Conservation (phyloP, 2,888 invertebrate species). For the Stenolophus ochropezus region DNA sequence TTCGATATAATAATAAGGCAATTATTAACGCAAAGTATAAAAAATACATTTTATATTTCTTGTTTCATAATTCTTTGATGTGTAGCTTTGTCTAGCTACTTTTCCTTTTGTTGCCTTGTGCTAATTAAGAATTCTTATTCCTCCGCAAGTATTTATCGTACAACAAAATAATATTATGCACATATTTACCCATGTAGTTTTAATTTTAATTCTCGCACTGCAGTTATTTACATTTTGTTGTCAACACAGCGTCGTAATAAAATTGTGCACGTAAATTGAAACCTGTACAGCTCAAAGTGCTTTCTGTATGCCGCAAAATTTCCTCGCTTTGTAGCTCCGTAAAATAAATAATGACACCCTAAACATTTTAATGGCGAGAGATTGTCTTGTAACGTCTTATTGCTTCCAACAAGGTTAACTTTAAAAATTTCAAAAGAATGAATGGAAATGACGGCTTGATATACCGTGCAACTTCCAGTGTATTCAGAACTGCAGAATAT, state of each 20-base stretch:
- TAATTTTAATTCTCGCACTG: neutral
- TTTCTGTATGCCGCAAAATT: conserved; percentile 6
- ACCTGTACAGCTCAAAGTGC: neutral
- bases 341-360: conserved; percentile 27
- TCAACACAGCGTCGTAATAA: neutral
- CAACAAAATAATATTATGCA: neutral
- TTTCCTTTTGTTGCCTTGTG: too few relatives aligned
- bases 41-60: too few relatives aligned
- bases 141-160: neutral
- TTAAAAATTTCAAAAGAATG: neutral
- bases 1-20: too few relatives aligned
- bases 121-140: neutral
- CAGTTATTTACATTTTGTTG: neutral
- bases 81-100: too few relatives aligned
- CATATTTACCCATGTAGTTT: neutral
- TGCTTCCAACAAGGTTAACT: neutral
- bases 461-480: neutral
- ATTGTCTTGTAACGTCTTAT: conserved; percentile 13
- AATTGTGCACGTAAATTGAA: neutral
- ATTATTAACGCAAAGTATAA: too few relatives aligned
- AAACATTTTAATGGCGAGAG: conserved; percentile 29
- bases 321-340: neutral
- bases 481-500: neutral
- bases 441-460: neutral
- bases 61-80: too few relatives aligned